These are phyloP conservation scores for Fundulus diaphanus DNA, from an alignment of 2,797 vertebrate genomes.

Conservation along the genomic window DNA sequence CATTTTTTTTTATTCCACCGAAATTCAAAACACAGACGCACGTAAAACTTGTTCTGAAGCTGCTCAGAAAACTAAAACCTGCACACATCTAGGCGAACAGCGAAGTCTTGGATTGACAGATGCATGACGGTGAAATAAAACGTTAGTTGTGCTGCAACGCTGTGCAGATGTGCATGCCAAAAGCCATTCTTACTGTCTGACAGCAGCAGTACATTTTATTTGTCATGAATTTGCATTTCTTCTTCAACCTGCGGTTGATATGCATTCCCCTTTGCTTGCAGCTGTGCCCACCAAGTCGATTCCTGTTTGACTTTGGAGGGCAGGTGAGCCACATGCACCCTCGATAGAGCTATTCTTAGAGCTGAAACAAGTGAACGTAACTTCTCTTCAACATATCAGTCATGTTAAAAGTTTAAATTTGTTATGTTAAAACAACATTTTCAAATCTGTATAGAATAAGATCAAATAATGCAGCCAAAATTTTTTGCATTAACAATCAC, in stretches of 20 bases:
- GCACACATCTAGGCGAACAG: not conserved
- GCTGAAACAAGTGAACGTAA: not conserved
- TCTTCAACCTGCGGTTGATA: not conserved
- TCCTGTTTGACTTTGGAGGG: conserved; percentile 7
- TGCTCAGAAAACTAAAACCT: not conserved
- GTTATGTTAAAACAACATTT: not conserved
- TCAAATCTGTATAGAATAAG: not conserved
- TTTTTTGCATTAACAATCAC: not conserved
- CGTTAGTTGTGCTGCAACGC: not conserved
- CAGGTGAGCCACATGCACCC: not conserved
- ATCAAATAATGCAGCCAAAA: not conserved
- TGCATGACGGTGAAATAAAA: not conserved
- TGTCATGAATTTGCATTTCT: conserved; percentile 7
- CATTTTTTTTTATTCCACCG: not conserved
- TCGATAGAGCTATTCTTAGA: not conserved
- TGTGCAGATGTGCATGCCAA: not conserved
- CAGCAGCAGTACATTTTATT: not conserved
- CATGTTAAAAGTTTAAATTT: not conserved
- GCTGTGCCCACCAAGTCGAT: not conserved
- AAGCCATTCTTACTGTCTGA: not conserved
- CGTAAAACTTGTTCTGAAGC: not conserved
- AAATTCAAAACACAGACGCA: not conserved
- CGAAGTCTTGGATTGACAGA: not conserved
- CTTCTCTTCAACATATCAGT: not conserved
- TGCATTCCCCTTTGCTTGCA: not conserved